Conservation (phyloP, 2,797 vertebrate species). For the Pterois miles region DNA sequence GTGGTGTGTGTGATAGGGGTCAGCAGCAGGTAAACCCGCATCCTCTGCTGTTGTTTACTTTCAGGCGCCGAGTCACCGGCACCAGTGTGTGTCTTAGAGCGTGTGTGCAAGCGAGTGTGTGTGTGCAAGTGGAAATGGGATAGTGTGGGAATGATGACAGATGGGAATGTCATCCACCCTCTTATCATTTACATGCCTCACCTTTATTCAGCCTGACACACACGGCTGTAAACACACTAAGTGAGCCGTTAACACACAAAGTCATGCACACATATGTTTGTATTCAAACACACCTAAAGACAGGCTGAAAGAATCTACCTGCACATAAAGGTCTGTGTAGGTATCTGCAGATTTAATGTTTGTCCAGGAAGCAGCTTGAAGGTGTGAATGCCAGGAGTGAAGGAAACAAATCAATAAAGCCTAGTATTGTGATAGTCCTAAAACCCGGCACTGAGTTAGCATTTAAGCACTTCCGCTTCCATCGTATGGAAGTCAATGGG, state of each 20-base stretch:
- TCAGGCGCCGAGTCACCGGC: constrained; percentile 59
- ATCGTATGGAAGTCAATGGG: too few species aligned
- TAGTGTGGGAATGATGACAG: constrained; percentile 75
- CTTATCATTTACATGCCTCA: constrained; percentile 77
- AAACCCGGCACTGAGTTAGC: too few species aligned
- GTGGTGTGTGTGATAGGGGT: constrained; percentile 48
- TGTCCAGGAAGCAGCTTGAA: not conserved
- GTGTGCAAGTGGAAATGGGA: constrained; percentile 55
- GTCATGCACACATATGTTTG: constrained; percentile 15
- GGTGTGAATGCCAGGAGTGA: too few species aligned
- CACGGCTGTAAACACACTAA: constrained; percentile 56
- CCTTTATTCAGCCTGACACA: constrained; percentile 73
- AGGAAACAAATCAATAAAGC: too few species aligned
- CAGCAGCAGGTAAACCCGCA: constrained; percentile 76
- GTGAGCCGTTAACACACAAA: constrained; percentile 55
- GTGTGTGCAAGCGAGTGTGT: constrained; percentile 13
- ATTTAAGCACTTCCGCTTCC: too few species aligned
- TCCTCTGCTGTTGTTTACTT: constrained; percentile 68
- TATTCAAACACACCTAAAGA: constrained; percentile 25
- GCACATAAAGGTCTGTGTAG: not conserved
- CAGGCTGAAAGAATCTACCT: constrained; percentile 5
- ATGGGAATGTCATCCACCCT: constrained; percentile 78
- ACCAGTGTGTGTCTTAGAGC: constrained; percentile 43
- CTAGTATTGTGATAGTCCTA: too few species aligned
- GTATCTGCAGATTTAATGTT: constrained; percentile 5